These are phyloP conservation scores for Hippocampus guttulatus DNA, from an alignment of 2,113 vertebrate genomes.

Conservation along the genomic window DNA sequence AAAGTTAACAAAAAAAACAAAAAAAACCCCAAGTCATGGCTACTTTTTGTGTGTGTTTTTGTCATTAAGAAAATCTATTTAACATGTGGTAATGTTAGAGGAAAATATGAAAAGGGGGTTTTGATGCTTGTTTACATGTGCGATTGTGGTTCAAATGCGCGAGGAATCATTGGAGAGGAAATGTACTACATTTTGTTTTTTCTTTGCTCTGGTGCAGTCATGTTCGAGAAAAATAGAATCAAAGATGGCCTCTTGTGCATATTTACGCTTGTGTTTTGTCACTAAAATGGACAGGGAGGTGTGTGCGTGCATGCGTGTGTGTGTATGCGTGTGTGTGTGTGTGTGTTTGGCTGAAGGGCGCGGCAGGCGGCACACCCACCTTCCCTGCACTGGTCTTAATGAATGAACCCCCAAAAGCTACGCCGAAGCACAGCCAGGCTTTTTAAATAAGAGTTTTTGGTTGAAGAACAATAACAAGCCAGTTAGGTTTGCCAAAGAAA, in stretches of 20 bases:
- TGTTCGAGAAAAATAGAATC: background rate
- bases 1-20: background rate
- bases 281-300: background rate
- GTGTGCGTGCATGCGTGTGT: background rate
- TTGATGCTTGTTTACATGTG: background rate
- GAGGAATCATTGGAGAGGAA: background rate
- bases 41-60: background rate
- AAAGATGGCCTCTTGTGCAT: too few species aligned
- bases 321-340: background rate
- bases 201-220: background rate
- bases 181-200: background rate
- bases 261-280: background rate
- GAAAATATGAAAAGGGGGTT: background rate
- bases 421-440: constrained; percentile 1
- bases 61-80: background rate
- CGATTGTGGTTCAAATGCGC: background rate
- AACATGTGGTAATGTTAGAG: background rate
- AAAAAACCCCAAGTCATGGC: too few species aligned
- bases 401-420: constrained; percentile 42
- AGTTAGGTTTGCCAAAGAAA: background rate
- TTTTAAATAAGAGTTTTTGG: background rate
- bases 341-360: constrained; percentile 44
- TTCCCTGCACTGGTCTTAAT: constrained; percentile 28
- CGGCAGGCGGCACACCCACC: constrained; percentile 61
- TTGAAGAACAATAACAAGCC: background rate